Conservation (phyloP, 2,888 invertebrate species). For the Iselma pallidipennis region DNA sequence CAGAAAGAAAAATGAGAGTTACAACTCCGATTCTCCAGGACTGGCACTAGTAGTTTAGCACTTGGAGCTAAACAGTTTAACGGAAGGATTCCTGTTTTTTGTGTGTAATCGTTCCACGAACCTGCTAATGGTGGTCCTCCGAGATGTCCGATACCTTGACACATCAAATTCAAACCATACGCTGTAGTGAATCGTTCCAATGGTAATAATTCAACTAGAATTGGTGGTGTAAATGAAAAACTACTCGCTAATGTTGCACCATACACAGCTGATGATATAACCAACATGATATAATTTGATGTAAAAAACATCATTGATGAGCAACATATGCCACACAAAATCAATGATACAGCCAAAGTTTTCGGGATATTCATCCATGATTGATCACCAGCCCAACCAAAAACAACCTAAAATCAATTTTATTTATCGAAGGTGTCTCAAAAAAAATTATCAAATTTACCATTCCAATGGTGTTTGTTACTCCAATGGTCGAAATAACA, state of each 20-base stretch:
- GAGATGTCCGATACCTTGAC: conserved; percentile 91
- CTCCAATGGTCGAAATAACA: conserved; percentile 83
- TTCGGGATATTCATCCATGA: conserved; percentile 80
- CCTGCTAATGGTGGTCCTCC: conserved; percentile 92
- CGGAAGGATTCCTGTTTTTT: not conserved
- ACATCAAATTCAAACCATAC: conserved; percentile 85
- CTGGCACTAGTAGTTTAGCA: not conserved
- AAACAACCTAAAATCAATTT: conserved; percentile 63
- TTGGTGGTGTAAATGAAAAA: conserved; percentile 88
- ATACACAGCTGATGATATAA: conserved; percentile 64
- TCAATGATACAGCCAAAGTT: conserved; percentile 79
- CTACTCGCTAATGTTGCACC: conserved; percentile 91
- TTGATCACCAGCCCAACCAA: conserved; percentile 90
- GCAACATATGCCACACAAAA: conserved; percentile 67
- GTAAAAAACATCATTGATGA: conserved; percentile 61
- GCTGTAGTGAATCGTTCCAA: conserved; percentile 91
- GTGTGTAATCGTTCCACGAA: conserved; percentile 38
- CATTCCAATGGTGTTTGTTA: conserved; percentile 91
- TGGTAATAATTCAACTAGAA: conserved; percentile 85
- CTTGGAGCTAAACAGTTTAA: not conserved
- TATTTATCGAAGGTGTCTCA: not conserved
- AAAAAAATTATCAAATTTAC: conserved; percentile 56
- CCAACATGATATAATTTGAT: conserved; percentile 50
- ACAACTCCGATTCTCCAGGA: no score
- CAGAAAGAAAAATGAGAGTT: not conserved